Base-by-base conservation (phyloP, 2,888 invertebrate genomes). In the Allygus modestus region DNA sequence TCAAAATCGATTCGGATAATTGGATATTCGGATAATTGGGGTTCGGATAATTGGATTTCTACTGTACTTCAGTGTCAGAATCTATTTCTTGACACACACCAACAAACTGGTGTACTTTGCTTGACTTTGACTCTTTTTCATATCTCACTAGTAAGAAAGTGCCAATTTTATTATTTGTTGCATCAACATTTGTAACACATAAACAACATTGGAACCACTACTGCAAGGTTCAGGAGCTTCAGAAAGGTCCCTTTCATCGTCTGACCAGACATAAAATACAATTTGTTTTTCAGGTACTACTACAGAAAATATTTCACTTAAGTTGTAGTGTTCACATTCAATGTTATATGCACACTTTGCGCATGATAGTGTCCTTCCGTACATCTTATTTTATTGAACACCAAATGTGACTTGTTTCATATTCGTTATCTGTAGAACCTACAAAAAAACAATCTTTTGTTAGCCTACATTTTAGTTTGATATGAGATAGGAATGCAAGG, bases 321-420 rank as follows among this genome's bases (percentile, higher is more conserved):
- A 23, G 20, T 58, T 58, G 58, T 23, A 58, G 58, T 58, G 58
- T 5, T 11, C 12, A 11, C 58, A 58, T 58, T 58, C 26, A 2
- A 5, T 58, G 26, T 58, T 58, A 58, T 23, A 58, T 58, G 58
- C 20, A 58, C 58, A 58, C 26, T 58, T 58, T 5, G 2, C 2
- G 12, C 58, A 58, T 7, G 65, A 20, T 31, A 65, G 15, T 20
- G 65, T 17, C 1, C 65, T 65, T 12, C 65, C 65, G 17, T 20
- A 31, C 65, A 65, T 65, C 17, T 65, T 12, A 1, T 17, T 17
- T 17, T 15, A 1, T 31, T 65, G 12, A 1, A 65, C 28, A 65
- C 15, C 26, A 12, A n/a, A 65, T 20, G 65, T 65, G 7, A 73
- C 26, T 61, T 61, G 61, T 20, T 61, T 61, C 23, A 61, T 61